phyloP scores from a whole-genome alignment of 2,113 vertebrate genomes.

The Myodes glareolus region DNA sequence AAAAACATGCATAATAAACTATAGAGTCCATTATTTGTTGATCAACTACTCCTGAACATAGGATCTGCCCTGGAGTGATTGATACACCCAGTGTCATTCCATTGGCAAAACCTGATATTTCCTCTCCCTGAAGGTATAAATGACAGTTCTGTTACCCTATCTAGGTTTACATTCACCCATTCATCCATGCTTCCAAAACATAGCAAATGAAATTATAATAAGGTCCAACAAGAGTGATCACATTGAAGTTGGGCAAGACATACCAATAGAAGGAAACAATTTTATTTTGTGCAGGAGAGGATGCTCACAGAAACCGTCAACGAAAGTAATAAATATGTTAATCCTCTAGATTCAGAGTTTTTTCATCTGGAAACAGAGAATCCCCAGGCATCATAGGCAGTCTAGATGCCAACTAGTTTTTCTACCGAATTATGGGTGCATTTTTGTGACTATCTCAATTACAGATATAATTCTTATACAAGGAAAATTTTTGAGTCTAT shows the following conservation, averaged over 20 bases:
- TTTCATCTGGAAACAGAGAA: neutral
- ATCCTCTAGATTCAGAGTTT: neutral
- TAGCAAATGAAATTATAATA: neutral
- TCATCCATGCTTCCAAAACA: neutral
- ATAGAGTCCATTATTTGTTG: neutral
- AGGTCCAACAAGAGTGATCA: neutral
- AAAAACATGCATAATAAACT: neutral
- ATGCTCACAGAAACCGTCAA: neutral
- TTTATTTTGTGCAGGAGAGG: neutral
- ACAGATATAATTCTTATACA: neutral
- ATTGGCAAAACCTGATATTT: neutral
- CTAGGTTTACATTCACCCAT: neutral
- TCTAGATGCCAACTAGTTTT: neutral
- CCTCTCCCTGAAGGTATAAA: neutral
- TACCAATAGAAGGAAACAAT: neutral
- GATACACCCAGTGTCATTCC: neutral
- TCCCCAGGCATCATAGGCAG: neutral
- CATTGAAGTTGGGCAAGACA: neutral
- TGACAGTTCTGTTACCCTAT: neutral
- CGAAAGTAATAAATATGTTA: constrained; percentile 28
- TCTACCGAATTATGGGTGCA: neutral
- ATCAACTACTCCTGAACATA: neutral
- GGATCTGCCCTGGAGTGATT: neutral
- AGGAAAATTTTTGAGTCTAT: neutral
- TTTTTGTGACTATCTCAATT: neutral